These are phyloP conservation scores for Sarcophaga bullata DNA, from an alignment of 1,140 invertebrate genomes.

Conservation along the genomic window DNA sequence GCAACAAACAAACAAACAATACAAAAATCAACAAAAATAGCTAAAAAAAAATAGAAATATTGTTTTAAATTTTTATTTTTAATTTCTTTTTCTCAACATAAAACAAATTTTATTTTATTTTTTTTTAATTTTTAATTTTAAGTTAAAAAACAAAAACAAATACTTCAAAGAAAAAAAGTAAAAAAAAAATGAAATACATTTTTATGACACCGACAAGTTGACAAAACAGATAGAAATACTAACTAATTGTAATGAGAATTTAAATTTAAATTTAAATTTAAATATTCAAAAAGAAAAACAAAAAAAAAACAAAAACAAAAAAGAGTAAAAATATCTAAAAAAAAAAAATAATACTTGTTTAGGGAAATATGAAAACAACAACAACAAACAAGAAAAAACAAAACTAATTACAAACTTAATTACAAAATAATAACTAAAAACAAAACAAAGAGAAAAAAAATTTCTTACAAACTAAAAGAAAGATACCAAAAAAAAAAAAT, in stretches of 20 bases:
- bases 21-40: conserved; percentile 17
- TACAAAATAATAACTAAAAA: conserved; percentile 34
- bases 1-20: conserved; percentile 28
- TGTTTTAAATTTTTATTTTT: neutral
- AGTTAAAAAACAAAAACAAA: conserved; percentile 18
- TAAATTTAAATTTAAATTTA: too few species aligned
- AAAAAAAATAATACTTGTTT: conserved; percentile 33
- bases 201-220: conserved; percentile 41
- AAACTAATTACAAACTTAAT: conserved; percentile 32
- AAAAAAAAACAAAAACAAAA: conserved; percentile 28
- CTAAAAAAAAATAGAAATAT: neutral
- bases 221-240: conserved; percentile 1
- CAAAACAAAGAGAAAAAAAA: conserved; percentile 19
- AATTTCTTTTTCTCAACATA: conserved; percentile 40
- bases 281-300: neutral
- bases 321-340: neutral
- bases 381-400: conserved; percentile 28
- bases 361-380: conserved; percentile 33
- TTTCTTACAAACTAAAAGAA: conserved; percentile 37
- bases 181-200: neutral
- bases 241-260: too few species aligned
- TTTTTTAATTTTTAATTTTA: conserved; percentile 23
- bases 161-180: neutral
- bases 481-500: conserved; percentile 36
- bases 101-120: neutral